phyloP scores from a whole-genome alignment of 2,797 vertebrate genomes.

The Apodemus agrarius region DNA sequence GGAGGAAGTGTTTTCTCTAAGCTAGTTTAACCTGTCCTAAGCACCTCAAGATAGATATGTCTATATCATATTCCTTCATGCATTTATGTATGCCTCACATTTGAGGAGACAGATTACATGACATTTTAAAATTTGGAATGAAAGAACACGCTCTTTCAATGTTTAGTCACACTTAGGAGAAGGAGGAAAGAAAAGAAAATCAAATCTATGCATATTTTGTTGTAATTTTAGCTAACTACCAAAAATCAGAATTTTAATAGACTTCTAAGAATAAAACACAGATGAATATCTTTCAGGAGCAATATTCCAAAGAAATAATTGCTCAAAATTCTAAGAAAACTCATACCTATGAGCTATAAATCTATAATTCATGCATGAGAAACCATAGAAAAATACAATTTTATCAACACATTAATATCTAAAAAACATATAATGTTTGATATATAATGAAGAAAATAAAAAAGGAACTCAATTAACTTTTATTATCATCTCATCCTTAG shows the following conservation, averaged over 20 bases:
- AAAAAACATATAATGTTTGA: neutral
- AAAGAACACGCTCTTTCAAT: neutral
- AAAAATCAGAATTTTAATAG: neutral
- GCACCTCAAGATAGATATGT: neutral
- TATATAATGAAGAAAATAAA: neutral
- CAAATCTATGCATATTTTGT: neutral
- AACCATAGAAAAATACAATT: neutral
- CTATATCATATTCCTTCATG: neutral
- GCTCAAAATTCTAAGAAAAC: neutral
- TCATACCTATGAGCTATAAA: neutral
- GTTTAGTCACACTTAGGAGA: neutral
- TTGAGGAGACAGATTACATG: neutral
- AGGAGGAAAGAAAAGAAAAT: neutral
- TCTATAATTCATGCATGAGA: neutral
- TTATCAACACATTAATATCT: neutral
- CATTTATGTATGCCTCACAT: neutral
- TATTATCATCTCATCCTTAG: neutral
- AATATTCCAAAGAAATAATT: neutral
- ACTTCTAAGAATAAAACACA: neutral
- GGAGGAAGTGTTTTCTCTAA: neutral
- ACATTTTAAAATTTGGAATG: neutral
- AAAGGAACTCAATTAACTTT: neutral
- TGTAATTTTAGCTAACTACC: conserved; percentile 13
- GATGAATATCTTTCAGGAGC: neutral
- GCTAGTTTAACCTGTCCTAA: neutral